Evolutionary conservation across 2,113 vertebrate species (phyloP).

Genomic region (Phaethornis superciliosus): DNA sequence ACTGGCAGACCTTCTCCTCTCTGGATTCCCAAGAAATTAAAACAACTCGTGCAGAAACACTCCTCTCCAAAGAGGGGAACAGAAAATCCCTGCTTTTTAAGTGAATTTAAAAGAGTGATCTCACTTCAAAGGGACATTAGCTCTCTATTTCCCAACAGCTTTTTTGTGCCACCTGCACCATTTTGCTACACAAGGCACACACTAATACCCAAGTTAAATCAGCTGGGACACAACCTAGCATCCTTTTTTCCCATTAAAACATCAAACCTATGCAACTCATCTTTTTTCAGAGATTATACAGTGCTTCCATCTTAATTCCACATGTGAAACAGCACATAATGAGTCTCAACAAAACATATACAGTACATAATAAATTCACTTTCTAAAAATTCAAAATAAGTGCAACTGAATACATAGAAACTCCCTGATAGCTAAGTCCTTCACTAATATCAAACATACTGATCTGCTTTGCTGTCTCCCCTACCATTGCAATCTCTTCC

Average conservation of each 20-base stretch:
- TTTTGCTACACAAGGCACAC: not conserved
- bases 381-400: not conserved
- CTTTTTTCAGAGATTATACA: not conserved
- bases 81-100: not conserved
- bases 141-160: not conserved
- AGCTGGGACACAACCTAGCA: not conserved
- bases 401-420: not conserved
- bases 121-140: not conserved
- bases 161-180: not conserved
- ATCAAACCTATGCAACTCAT: not conserved
- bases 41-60: not conserved
- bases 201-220: not conserved
- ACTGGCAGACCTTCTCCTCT: not conserved
- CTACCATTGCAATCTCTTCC: not conserved
- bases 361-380: not conserved
- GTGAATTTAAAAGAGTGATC: not conserved
- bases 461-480: not conserved
- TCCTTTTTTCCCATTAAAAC: not conserved
- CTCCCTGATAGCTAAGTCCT: not conserved
- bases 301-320: not conserved
- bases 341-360: not conserved
- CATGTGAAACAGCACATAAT: not conserved
- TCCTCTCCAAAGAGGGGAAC: not conserved
- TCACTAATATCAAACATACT: not conserved
- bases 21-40: not conserved